Evolutionary conservation across 2,797 vertebrate species (phyloP), one percentile per base, ranked within the genome.

Genomic region (Lepus oiostolus): DNA sequence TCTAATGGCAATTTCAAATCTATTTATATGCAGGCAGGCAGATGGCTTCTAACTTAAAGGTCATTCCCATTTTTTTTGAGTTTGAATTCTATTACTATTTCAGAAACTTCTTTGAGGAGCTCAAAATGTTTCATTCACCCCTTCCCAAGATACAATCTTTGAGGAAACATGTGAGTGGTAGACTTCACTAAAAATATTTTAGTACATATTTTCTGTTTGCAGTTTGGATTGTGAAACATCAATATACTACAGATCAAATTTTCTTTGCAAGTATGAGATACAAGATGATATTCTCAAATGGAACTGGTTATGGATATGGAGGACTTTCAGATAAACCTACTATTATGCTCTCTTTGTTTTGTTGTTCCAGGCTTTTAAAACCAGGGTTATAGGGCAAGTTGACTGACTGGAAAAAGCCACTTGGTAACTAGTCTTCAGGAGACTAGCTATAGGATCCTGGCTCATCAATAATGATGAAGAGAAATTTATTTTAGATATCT

Each of bases 101-200:
- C 54, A 54, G 8, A 80, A 60, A 30, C 17, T 84, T 77, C 65
- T 85, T 81, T 35, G 14, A 35, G 47, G 28, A 96, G 13, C 30
- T 89, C 84, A 74, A 80, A 92, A 92, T 84, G 52, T 26, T 95
- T 80, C 26, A 38, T 80, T 79, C 62, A 83, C 16, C 24, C 5
- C 6, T 52, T 32, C 16, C 17, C 9, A 32, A 67, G n/a, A 85
- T 0, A 47, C 26, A 83, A 67, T 89, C 38, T 92, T 28, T 72
- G 52, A 63, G 38, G 90, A 91, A 96, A 94, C 22, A 71, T 4
- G 22, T 60, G 22, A 35, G 35, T 88, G n/a, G 26, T 50, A 89
- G 47, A 85, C 2, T 21, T 35, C 54, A 87, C 19, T 74, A 90
- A 93, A 93, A 70, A 84, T 80, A 94, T 79, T 94, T 96, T 88